Conservation (phyloP, 1,140 invertebrate species). For the Pygmarrhopalites habei region DNA sequence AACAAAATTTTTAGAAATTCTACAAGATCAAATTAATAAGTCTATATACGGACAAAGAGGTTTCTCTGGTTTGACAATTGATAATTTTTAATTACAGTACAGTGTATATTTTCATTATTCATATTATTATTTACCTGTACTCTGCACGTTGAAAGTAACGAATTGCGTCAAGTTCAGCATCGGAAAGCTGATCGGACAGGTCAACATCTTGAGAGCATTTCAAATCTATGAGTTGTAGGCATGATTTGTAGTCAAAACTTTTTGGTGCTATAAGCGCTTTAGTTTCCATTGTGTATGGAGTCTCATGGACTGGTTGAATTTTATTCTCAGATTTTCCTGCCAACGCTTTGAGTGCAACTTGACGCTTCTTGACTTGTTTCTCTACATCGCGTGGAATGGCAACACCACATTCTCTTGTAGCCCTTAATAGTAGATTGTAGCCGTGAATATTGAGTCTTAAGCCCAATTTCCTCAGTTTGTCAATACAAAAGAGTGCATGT, state of each 20-base stretch:
- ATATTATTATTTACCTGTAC: not conserved
- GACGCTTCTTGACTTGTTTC: not conserved
- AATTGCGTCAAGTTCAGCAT: not conserved
- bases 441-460: slow-evolving; percentile 61
- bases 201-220: no score
- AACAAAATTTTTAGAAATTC: no score
- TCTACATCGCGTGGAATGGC: slow-evolving; percentile 4
- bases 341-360: no score
- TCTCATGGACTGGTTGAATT: slow-evolving; percentile 12
- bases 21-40: not conserved
- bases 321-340: not conserved
- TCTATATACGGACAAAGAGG: no score
- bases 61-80: no score
- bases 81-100: no score
- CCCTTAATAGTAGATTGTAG: slow-evolving; percentile 73
- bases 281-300: slow-evolving; percentile 7
- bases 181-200: no score
- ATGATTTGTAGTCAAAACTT: no score
- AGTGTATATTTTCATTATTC: no score
- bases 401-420: slow-evolving; percentile 61
- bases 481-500: slow-evolving; percentile 74
- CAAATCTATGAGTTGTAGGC: no score
- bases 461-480: slow-evolving; percentile 60
- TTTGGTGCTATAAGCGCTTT: slow-evolving; percentile 4
- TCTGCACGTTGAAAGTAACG: not conserved